Conservation (phyloP, 1,140 invertebrate species). For the Brachionus plicatilis region DNA sequence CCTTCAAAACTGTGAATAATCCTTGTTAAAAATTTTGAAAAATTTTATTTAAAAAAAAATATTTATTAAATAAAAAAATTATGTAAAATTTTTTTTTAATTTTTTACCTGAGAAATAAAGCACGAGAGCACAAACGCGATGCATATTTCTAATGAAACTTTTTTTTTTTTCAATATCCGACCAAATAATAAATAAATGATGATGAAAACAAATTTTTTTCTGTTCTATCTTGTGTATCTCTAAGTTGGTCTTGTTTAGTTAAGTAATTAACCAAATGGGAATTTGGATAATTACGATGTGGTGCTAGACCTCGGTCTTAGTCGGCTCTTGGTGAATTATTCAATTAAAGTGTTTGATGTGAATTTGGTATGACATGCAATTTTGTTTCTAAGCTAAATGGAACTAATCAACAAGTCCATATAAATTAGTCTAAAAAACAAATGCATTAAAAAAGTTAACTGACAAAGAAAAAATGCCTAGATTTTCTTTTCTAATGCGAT, state of each 20-base stretch:
- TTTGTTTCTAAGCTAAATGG: not conserved
- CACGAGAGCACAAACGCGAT: not conserved
- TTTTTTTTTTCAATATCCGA: not conserved
- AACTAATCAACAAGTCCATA: not conserved
- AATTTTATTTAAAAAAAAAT: no score
- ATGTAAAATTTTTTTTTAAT: not conserved
- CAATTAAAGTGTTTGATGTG: slow-evolving; percentile 18
- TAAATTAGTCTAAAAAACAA: not conserved
- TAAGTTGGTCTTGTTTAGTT: slow-evolving; percentile 13
- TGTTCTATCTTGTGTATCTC: not conserved
- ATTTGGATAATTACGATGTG: not conserved
- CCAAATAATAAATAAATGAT: not conserved
- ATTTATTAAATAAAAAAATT: not conserved
- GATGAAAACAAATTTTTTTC: not conserved
- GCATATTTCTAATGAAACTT: not conserved
- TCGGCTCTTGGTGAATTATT: not conserved
- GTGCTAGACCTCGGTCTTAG: not conserved
- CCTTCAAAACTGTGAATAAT: not conserved
- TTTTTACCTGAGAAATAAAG: not conserved
- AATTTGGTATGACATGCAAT: slow-evolving; percentile 22
- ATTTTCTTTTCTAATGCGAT: not conserved
- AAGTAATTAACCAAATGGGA: slow-evolving; percentile 36
- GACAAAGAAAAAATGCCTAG: not conserved
- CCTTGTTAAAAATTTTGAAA: no score
- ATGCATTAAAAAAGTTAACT: not conserved